A percentile compares a stretch with the other conserved stretches of the same genome.
phyloP scores from a whole-genome alignment of 2,888 invertebrate genomes.

The Sussaba pulchella region DNA sequence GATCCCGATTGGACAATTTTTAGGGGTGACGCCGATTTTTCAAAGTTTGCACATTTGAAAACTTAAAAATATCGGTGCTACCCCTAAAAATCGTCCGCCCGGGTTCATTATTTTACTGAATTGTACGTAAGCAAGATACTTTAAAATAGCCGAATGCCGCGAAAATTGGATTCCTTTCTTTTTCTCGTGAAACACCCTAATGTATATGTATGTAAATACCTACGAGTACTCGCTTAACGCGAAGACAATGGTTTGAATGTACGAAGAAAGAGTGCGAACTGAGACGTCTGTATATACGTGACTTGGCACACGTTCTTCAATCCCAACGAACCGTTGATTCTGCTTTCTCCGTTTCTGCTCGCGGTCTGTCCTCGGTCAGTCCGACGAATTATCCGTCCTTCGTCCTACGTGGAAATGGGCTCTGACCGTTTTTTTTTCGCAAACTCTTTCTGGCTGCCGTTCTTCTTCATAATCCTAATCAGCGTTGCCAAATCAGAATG shows the following conservation, averaged over 20 bases:
- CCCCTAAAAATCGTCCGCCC: no score
- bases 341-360: constrained; percentile 22
- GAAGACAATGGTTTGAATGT: background rate
- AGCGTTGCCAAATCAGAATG: no score
- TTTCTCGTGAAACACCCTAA: no score
- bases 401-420: constrained; percentile 55
- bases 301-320: constrained; percentile 31
- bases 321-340: constrained; percentile 27
- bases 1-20: no score
- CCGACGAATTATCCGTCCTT: background rate
- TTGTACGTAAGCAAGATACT: no score
- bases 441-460: constrained; percentile 47
- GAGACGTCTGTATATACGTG: background rate
- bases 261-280: background rate
- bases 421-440: constrained; percentile 43
- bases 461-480: constrained; percentile 3
- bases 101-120: no score
- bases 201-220: background rate
- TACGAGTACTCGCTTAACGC: background rate
- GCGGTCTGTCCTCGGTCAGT: constrained; percentile 7
- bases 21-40: no score
- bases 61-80: no score
- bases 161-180: no score
- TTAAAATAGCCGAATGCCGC: no score
- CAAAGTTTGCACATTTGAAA: no score